Base-by-base conservation (phyloP, 2,113 vertebrate genomes). In the Myrmophylax atrothorax region DNA sequence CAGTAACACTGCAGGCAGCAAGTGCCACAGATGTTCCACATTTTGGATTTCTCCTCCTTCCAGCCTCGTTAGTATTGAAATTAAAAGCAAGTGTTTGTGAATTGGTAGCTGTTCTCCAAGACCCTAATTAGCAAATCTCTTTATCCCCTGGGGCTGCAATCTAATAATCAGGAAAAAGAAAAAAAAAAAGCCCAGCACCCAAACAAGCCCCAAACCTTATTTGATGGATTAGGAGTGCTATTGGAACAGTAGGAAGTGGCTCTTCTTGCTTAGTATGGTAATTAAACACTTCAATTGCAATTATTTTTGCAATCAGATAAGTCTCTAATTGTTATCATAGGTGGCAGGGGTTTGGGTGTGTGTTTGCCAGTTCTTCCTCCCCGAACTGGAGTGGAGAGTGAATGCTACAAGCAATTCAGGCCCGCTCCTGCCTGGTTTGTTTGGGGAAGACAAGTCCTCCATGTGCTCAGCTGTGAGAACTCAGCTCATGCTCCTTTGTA, bases 221-320 rank as follows among this genome's bases (percentile, higher is more conserved):
- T 89, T 95, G 96, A 95, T 96, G 90, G 95, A 96, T 97, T 19
- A 20, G 76, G 79, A 96, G 73, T 28, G 90, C 86, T 89, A 60
- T 90, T 94, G 83, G 81, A 97, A 94, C 92, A 90, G 96, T 87
- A 67, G 95, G 96, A 91, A 94, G 72, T 0, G 0, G 12, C 76
- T 94, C 84, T 95, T 94, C 95, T 90, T 94, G 96, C 94, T 97
- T 97, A 97, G 96, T 75, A 96, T 97, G 94, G 74, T 97, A 98
- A 98, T 98, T 97, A 98, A 97, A 89, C 80, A 96, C 96, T 97
- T 98, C 96, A 96, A 91, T 98, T 96, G 96, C 97, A 98, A 98
- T 98, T 97, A 98, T 96, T 98, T 97, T 97, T 97, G 96, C 97
- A 98, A 97, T 98, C 98, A 98, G 96, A 80, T 95, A 96, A 98